phyloP scores from a whole-genome alignment of 2,888 invertebrate species.

The Hirtodrosophila cameraria region DNA sequence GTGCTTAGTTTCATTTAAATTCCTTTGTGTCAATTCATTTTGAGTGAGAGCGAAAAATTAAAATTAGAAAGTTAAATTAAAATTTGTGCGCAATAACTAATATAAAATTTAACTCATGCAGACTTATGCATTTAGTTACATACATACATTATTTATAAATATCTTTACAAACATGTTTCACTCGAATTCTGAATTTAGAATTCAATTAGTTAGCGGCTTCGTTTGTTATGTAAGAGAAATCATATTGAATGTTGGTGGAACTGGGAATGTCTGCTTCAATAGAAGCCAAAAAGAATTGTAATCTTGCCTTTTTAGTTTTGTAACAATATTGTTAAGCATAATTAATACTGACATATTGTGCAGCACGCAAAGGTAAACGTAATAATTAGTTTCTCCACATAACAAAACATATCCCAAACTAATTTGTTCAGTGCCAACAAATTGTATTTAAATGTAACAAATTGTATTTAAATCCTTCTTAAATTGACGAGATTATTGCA shows the following conservation, averaged over 20 bases:
- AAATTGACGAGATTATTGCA: no score
- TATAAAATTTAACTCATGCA: slow-evolving; percentile 26
- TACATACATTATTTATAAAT: slow-evolving; percentile 8
- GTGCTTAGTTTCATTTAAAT: not conserved
- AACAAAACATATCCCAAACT: no score
- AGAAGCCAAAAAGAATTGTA: not conserved
- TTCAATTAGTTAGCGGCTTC: not conserved
- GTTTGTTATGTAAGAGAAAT: not conserved
- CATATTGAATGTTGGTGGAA: not conserved
- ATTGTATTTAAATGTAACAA: no score
- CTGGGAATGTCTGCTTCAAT: slow-evolving; percentile 2
- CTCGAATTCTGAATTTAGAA: not conserved
- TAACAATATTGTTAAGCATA: not conserved
- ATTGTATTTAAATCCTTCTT: no score
- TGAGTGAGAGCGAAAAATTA: no score
- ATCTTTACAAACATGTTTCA: slow-evolving; percentile 24
- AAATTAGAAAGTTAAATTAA: slow-evolving; percentile 1
- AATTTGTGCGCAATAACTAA: slow-evolving; percentile 31
- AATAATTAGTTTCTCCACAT: no score
- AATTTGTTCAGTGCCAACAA: no score
- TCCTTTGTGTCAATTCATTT: not conserved
- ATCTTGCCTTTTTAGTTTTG: not conserved
- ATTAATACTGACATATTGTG: slow-evolving; percentile 9
- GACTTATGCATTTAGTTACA: slow-evolving; percentile 15
- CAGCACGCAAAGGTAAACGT: not conserved